Base-by-base conservation (phyloP, 2,797 vertebrate genomes). In the Anguilla megastoma region DNA sequence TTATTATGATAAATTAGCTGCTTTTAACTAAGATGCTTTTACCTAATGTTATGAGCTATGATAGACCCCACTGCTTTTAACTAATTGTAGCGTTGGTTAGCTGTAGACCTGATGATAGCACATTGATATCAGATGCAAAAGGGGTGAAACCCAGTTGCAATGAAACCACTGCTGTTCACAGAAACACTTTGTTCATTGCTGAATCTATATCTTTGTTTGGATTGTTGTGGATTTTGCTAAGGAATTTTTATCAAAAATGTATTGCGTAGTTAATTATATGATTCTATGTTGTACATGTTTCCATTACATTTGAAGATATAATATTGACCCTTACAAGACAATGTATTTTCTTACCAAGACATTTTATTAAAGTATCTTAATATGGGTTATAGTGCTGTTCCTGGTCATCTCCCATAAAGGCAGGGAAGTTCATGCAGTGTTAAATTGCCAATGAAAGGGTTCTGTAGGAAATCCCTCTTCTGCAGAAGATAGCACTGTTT, bases 401-500 rank as follows among this genome's bases (percentile, higher is more conserved):
- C 88, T 89, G 90, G 89, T 89, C 86, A 88, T 90, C 89, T 89
- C 90, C 89, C 92, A 91, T 92, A 89, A 76, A 87, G 92, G 82
- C 91, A 63, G 41, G 88, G 90, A 91, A 94, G 87, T 85, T 86
- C 90, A 91, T 86, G 89, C 90, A 90, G 89, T 90, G 48, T 83
- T 71, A 48, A 88, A 90, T 89, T 87, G 92, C 92, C 91, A 90
- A 86, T 79, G 86, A 92, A 88, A 85, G 91, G 85, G 88, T 60
- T 10, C 88, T 86, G 89, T 85, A 90, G 91, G 89, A 92, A 92
- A 92, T 88, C 90, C 90, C 89, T 89, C 86, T 89, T 92, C 88
- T 92, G 92, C 90, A 87, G 92, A 92, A 94, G 92, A 94, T 90
- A 89, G 89, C 90, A 87, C 86, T 89, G 84, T 90, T 79, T 86